These are phyloP conservation scores for Rhabdornis inornatus DNA, from an alignment of 2,113 vertebrate species.

Conservation along the genomic window DNA sequence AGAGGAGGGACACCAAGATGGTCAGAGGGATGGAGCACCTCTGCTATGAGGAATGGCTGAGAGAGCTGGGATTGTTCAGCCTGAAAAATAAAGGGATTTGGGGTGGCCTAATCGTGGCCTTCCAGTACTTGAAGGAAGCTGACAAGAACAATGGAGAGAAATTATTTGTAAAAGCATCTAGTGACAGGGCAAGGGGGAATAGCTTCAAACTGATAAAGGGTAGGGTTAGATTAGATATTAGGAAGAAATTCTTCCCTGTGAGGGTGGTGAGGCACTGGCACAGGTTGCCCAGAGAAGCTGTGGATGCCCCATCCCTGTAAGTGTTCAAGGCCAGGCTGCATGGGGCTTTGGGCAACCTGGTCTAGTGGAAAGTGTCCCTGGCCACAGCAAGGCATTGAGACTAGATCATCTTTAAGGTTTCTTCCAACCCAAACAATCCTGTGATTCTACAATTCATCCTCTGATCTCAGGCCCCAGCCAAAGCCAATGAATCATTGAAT, in stretches of 20 bases:
- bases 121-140: not conserved
- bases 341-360: not conserved
- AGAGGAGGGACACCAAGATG: not conserved
- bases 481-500: not conserved
- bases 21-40: fast-evolving
- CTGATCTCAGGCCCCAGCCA: not conserved
- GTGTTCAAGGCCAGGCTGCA: not conserved
- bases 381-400: not conserved
- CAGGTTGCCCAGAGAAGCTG: not conserved
- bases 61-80: not conserved
- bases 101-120: not conserved
- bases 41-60: not conserved
- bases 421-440: not conserved
- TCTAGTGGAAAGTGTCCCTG: not conserved
- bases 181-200: not conserved
- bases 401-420: not conserved
- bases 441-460: not conserved
- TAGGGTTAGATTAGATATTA: not conserved
- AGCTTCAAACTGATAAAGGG: not conserved
- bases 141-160: not conserved
- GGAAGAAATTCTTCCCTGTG: not conserved
- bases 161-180: not conserved
- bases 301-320: not conserved
- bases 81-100: not conserved
- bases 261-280: not conserved